phyloP scores from a whole-genome alignment of 2,797 vertebrate genomes.

The Microctenopoma lineatum region DNA sequence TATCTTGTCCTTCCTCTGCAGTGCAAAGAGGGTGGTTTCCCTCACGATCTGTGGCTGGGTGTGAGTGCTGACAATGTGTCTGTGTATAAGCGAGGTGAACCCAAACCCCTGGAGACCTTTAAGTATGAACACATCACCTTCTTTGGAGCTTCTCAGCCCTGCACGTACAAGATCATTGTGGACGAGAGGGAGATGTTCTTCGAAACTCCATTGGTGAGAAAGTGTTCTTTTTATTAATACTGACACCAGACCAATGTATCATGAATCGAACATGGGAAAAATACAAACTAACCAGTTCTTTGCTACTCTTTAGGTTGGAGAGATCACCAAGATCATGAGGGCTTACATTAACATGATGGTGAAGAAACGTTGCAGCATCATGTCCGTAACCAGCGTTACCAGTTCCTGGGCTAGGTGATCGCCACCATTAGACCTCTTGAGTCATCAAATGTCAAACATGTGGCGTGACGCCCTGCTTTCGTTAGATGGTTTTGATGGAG shows the following conservation, averaged over 20 bases:
- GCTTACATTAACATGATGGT: slow-evolving; percentile 97
- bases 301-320: slow-evolving; percentile 84
- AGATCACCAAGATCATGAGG: slow-evolving; percentile 96
- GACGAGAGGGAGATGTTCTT: slow-evolving; percentile 96
- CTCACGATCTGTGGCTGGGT: slow-evolving; percentile 93
- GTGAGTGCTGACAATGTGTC: slow-evolving; percentile 93
- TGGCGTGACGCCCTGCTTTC: slow-evolving; percentile 18
- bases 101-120: slow-evolving; percentile 93
- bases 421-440: slow-evolving; percentile 40
- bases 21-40: slow-evolving; percentile 96
- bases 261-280: background rate
- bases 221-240: background rate
- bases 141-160: slow-evolving; percentile 92
- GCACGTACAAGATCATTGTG: slow-evolving; percentile 94
- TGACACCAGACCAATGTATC: no score
- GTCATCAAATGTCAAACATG: slow-evolving; percentile 44
- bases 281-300: background rate
- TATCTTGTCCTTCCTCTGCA: slow-evolving; percentile 51
- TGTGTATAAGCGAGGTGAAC: slow-evolving; percentile 92
- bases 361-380: slow-evolving; percentile 94
- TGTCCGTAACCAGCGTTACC: slow-evolving; percentile 87
- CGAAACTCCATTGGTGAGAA: slow-evolving; percentile 89
- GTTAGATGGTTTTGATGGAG: slow-evolving; percentile 49
- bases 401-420: slow-evolving; percentile 91
- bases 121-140: slow-evolving; percentile 95